phyloP scores from a whole-genome alignment of 2,888 invertebrate genomes.

The Cryptophagus acutangulus region DNA sequence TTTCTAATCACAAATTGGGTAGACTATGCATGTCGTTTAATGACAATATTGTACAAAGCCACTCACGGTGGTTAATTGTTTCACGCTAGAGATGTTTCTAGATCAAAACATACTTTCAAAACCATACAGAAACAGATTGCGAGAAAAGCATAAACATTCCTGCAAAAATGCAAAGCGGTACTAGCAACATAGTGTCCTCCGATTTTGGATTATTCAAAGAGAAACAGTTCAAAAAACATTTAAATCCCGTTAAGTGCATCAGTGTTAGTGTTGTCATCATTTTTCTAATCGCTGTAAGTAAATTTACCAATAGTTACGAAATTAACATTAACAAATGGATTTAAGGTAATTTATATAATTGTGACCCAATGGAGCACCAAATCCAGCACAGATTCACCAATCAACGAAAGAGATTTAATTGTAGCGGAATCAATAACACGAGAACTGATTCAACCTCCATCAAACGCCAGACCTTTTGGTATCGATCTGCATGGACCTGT shows the following conservation, averaged over 20 bases:
- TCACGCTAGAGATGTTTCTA: slow-evolving; percentile 13
- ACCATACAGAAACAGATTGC: not conserved
- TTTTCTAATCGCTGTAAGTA: slow-evolving; percentile 29
- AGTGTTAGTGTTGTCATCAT: slow-evolving; percentile 25
- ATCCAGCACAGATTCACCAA: not conserved
- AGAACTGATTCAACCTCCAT: slow-evolving; percentile 17
- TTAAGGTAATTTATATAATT: not conserved
- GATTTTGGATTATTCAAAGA: slow-evolving; percentile 34
- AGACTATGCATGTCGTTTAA: slow-evolving; percentile 3
- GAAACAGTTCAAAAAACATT: slow-evolving; percentile 20
- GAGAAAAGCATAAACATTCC: not conserved
- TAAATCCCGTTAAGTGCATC: slow-evolving; percentile 18
- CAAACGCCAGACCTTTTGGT: slow-evolving; percentile 29
- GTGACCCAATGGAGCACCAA: not conserved
- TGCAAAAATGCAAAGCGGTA: slow-evolving; percentile 9
- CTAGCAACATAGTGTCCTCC: slow-evolving; percentile 22
- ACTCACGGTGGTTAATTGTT: slow-evolving; percentile 13
- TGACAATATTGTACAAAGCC: slow-evolving; percentile 16
- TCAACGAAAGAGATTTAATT: slow-evolving; percentile 15
- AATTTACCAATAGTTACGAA: not conserved
- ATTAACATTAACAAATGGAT: not conserved
- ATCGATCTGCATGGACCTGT: slow-evolving; percentile 31
- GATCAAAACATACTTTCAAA: slow-evolving; percentile 12
- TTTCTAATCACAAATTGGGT: too few relatives aligned
- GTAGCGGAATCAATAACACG: slow-evolving; percentile 10